A percentile compares a stretch with the other conserved stretches of the same genome.
Conservation (phyloP, 2,888 invertebrate species). For the Tethea ocularis region DNA sequence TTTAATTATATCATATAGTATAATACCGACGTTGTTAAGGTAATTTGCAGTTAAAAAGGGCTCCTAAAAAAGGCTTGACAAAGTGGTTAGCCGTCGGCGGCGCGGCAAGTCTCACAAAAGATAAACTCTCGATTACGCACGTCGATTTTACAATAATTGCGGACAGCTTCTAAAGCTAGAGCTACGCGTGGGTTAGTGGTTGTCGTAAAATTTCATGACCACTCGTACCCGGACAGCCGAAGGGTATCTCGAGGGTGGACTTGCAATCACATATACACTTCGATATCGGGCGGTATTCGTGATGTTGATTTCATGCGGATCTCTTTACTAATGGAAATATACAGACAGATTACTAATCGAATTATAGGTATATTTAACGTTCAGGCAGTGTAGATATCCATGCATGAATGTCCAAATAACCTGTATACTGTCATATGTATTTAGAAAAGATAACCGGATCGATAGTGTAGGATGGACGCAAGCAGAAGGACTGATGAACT, state of each 20-base stretch:
- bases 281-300: conserved; percentile 27
- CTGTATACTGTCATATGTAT: conserved; percentile 70
- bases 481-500: conserved; percentile 59
- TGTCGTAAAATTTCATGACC: conserved; percentile 71
- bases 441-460: conserved; percentile 64
- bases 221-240: conserved; percentile 48
- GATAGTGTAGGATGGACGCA: conserved; percentile 51
- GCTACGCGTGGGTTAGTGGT: conserved; percentile 66
- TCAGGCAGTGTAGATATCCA: conserved; percentile 23
- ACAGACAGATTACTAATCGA: too few relatives aligned
- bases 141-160: conserved; percentile 68
- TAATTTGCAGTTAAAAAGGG: conserved; percentile 58
- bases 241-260: conserved; percentile 47
- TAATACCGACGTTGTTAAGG: conserved; percentile 45
- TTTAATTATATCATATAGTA: conserved; percentile 43
- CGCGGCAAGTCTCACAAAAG: conserved; percentile 34
- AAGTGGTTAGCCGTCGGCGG: conserved; percentile 54
- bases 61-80: conserved; percentile 58
- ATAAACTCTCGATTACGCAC: conserved; percentile 54
- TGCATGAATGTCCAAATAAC: conserved; percentile 55
- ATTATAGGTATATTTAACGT: conserved; percentile 36
- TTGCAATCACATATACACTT: conserved; percentile 39
- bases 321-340: conserved; percentile 46
- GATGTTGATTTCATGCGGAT: conserved; percentile 40
- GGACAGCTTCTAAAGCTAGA: conserved; percentile 62